Evolutionary conservation across 35 echinoderm and acorn worm species (phyloP), one percentile per base, ranked within the genome.

Genomic region (Heliocidaris tuberculata): DNA sequence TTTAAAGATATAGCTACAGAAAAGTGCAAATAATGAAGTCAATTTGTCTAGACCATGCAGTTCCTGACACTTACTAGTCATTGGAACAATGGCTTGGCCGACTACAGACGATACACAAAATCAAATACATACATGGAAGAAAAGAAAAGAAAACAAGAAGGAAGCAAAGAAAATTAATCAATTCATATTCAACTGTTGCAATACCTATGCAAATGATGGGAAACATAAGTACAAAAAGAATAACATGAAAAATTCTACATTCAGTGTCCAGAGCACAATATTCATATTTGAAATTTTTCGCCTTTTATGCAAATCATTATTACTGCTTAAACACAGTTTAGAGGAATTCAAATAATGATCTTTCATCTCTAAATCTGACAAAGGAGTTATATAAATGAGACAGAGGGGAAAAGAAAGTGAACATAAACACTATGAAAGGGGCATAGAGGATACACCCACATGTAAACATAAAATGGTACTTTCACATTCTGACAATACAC

Each of bases 31-130:
- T 31, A 95, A n/a, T 49, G 94, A 15, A 9, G 15, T 32, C 9
- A 47, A 85, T 59, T 49, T 60, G 30, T 31, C 48, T 27, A 78
- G n/a, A 78, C 29, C 65, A 86, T 70, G 94, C 71, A 94, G 48
- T 78, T 78, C 94, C 59, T 13, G 85, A 70, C 70, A 97, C 97
- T 97, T 97, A 97, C 97, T 94, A 94, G 60, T 97, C 97, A 94
- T 94, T 60, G 50, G 97, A 92, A 89, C 97, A 97, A 89, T 97
- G 97, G 90, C 97, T 97, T 52, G 97, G 97, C 32, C 97, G 97
- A 96, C 97, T 97, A 94, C 32, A 96, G 54, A 85, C 94, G 85
- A 95, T 85, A 93, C 65, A 78, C 50, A 90, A 56, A 50, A 94
- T 94, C 15, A 32, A 59, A 92, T 29, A 93, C 92, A 93, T 32